These are phyloP conservation scores for Epicauta chinensis DNA, from an alignment of 1,140 invertebrate species.

Conservation along the genomic window DNA sequence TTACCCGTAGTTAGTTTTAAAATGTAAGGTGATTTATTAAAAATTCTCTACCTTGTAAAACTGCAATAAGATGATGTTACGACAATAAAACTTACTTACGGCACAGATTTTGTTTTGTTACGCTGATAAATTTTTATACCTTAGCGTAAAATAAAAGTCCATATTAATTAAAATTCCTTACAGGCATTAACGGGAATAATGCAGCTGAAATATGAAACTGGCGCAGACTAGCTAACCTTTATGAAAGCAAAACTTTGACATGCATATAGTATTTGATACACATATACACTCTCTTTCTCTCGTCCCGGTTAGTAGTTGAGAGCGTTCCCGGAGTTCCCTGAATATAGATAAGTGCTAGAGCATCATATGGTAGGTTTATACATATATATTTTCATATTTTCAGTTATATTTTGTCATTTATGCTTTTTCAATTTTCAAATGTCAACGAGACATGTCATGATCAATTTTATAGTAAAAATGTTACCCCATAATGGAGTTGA, in stretches of 20 bases:
- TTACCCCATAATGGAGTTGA: too few relatives aligned
- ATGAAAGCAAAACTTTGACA: constrained; percentile 1
- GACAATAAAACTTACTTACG: too few relatives aligned
- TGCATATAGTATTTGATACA: constrained; percentile 12
- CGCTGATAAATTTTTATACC: too few relatives aligned
- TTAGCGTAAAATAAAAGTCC: too few relatives aligned
- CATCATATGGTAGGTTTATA: constrained; percentile 6
- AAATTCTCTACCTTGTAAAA: too few relatives aligned
- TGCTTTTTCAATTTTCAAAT: constrained; percentile 17
- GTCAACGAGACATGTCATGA: constrained; percentile 8
- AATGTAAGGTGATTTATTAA: too few relatives aligned
- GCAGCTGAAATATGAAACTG: constrained; percentile 10
- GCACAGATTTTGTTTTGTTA: too few relatives aligned
- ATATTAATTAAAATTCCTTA: constrained; percentile 15
- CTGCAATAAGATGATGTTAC: too few relatives aligned
- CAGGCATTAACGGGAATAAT: constrained; percentile 1
- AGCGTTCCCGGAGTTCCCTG: constrained; percentile 8
- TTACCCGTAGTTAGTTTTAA: too few relatives aligned
- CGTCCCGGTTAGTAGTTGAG: constrained; percentile 5
- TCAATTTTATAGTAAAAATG: constrained; percentile 2
- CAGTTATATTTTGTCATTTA: constrained; percentile 10
- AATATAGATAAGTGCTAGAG: constrained; percentile 8
- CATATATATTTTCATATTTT: not conserved
- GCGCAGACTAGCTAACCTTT: constrained; percentile 4
- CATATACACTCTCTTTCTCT: too few relatives aligned